Conservation (phyloP, 2,888 invertebrate genomes). For the Acrobeloides nanus region DNA sequence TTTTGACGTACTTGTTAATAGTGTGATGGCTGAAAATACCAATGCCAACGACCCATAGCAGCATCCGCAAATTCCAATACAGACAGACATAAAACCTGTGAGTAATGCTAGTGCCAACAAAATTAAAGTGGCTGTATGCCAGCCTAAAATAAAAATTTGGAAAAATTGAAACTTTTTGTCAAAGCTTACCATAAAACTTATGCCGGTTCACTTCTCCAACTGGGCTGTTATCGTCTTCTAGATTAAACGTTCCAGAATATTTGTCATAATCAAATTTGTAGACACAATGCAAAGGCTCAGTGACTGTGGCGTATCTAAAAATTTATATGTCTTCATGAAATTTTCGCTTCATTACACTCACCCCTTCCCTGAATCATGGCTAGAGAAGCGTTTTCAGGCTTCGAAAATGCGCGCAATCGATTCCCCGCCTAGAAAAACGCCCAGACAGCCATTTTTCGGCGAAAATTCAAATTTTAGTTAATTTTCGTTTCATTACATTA, state of each 20-base stretch:
- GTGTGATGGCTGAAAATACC: slow-evolving; percentile 43
- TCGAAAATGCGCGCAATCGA: too few species aligned
- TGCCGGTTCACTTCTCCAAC: slow-evolving; percentile 52
- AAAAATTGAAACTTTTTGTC: neutral
- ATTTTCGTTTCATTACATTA: too few species aligned
- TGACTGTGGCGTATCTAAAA: slow-evolving; percentile 47
- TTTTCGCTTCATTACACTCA: too few species aligned
- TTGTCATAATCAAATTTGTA: slow-evolving; percentile 53
- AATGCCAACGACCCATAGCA: slow-evolving; percentile 44
- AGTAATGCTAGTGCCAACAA: slow-evolving; percentile 43
- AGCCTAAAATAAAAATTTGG: slow-evolving; percentile 21
- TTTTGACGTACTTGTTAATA: slow-evolving; percentile 40
- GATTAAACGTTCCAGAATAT: slow-evolving; percentile 51
- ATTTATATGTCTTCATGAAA: too few species aligned
- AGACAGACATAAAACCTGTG: slow-evolving; percentile 38
- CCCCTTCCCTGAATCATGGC: too few species aligned
- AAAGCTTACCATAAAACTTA: slow-evolving; percentile 4
- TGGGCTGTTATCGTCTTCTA: slow-evolving; percentile 52
- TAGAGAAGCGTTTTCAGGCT: too few species aligned
- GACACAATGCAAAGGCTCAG: slow-evolving; percentile 50
- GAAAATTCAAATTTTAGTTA: too few species aligned
- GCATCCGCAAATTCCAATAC: slow-evolving; percentile 44
- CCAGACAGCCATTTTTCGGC: too few species aligned
- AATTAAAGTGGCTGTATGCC: slow-evolving; percentile 50
- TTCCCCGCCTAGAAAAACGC: too few species aligned